Conservation (phyloP, 2,113 vertebrate genomes). For the Thalassoma bifasciatum region DNA sequence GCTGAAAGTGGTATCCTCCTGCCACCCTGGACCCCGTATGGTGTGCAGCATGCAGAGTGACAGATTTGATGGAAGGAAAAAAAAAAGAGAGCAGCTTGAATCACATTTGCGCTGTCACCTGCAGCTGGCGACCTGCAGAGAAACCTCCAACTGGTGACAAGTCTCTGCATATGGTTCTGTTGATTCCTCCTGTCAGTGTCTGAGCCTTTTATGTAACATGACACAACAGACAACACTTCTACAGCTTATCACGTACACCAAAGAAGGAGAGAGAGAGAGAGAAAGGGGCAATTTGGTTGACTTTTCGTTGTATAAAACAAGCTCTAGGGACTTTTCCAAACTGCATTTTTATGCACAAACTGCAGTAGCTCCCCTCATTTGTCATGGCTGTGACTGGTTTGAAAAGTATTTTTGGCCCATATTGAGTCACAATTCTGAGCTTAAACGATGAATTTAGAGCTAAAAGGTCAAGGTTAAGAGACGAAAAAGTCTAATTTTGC, state of each 20-base stretch:
- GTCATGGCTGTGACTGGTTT: too few species aligned
- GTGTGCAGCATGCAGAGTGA: constrained; percentile 18
- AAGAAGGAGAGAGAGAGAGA: not conserved
- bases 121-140: constrained; percentile 58
- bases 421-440: too few species aligned
- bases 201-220: constrained; percentile 19
- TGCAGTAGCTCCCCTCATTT: too few species aligned
- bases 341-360: too few species aligned
- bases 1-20: constrained; percentile 29
- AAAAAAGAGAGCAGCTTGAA: constrained; percentile 60
- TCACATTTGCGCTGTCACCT: constrained; percentile 48
- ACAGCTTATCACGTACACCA: not conserved
- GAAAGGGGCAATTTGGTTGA: not conserved
- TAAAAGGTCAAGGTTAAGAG: too few species aligned
- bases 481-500: too few species aligned
- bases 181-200: constrained; percentile 25
- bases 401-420: too few species aligned
- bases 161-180: constrained; percentile 29
- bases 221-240: constrained; percentile 36
- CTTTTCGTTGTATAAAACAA: not conserved
- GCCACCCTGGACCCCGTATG: constrained; percentile 11
- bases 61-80: constrained; percentile 23
- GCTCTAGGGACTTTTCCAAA: not conserved
- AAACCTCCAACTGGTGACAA: constrained; percentile 44
- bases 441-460: too few species aligned